phyloP scores from a whole-genome alignment of 2,888 invertebrate species.

The Drosophila kanekoi region DNA sequence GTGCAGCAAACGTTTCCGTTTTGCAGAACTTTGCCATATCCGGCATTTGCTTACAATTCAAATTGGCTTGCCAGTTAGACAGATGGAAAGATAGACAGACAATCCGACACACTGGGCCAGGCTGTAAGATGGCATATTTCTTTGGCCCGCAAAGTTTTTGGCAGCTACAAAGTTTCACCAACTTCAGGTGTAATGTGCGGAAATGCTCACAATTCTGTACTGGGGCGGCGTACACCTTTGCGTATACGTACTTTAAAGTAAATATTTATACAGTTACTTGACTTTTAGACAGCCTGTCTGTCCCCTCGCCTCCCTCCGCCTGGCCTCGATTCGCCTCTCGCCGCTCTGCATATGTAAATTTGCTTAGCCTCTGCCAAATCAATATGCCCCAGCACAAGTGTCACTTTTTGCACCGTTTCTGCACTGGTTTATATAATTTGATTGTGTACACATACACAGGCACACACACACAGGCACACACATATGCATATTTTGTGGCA shows the following conservation, averaged over 20 bases:
- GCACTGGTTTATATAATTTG: slow-evolving; percentile 55
- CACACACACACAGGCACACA: not conserved
- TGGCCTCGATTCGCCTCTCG: not conserved
- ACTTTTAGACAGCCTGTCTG: slow-evolving; percentile 49
- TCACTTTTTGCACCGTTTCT: slow-evolving; percentile 58
- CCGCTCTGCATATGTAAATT: slow-evolving; percentile 45
- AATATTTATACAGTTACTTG: slow-evolving; percentile 63
- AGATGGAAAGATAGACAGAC: slow-evolving; percentile 3
- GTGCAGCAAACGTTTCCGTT: slow-evolving; percentile 71
- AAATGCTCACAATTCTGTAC: slow-evolving; percentile 63
- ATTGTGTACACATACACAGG: slow-evolving; percentile 21
- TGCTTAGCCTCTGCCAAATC: slow-evolving; percentile 56
- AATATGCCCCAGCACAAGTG: slow-evolving; percentile 54
- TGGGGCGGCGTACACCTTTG: slow-evolving; percentile 5
- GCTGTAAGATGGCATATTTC: slow-evolving; percentile 46
- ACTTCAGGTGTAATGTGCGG: slow-evolving; percentile 75
- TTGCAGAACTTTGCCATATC: slow-evolving; percentile 69
- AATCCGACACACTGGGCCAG: not conserved
- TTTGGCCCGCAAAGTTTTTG: slow-evolving; percentile 28
- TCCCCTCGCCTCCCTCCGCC: not conserved
- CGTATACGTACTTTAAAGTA: slow-evolving; percentile 60
- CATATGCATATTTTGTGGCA: not conserved
- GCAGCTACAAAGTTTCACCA: slow-evolving; percentile 43
- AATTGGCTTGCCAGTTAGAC: slow-evolving; percentile 54
- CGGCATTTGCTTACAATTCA: slow-evolving; percentile 71